Evolutionary conservation across 2,797 vertebrate genomes (phyloP), one percentile per base, ranked within the genome.

Genomic region (Phoebastria nigripes): DNA sequence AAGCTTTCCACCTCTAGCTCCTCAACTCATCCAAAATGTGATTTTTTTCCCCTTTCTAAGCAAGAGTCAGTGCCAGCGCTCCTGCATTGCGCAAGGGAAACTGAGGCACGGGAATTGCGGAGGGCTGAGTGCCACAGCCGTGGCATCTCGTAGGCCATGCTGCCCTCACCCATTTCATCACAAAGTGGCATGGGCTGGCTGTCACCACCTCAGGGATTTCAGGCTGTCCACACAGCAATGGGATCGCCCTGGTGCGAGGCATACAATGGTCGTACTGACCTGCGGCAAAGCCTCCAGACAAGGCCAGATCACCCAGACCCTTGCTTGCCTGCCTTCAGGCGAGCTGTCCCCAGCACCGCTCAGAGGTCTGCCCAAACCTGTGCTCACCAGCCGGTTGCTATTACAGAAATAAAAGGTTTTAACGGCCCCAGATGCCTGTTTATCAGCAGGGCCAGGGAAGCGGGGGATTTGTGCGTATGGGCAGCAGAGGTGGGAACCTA

Each of bases 241-340:
- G 20, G 7, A 54, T 62, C 0, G 1, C 5, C 3, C n/a, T 0
- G 0, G n/a, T 13, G 28, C 1, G 1, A 89, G 54, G 12, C 21
- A 9, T 15, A 6, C 4, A n/a, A 8, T 6, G 25, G 28, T 28
- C 8, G 3, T 14, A 22, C 7, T 51, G 61, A 70, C 29, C 22
- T 21, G 14, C 33, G 62, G 14, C 58, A 71, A 73, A 71, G 28
- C 18, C 22, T 62, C 19, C 31, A 49, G 15, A 51, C 0, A 1
- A 83, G 18, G 9, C 22, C 2, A 3, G 26, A 33, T 29, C 31
- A 63, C 19, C 8, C 35, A 77, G 26, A 17, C 2, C 18, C 8
- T 28, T 35, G 15, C 14, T 58, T 66, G 12, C 11, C 7, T 2
- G 0, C 9, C 7, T 18, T n/a, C 41, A 41, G 20, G 12, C 0